Conservation (phyloP, 2,797 vertebrate genomes). For the Iguana delicatissima region DNA sequence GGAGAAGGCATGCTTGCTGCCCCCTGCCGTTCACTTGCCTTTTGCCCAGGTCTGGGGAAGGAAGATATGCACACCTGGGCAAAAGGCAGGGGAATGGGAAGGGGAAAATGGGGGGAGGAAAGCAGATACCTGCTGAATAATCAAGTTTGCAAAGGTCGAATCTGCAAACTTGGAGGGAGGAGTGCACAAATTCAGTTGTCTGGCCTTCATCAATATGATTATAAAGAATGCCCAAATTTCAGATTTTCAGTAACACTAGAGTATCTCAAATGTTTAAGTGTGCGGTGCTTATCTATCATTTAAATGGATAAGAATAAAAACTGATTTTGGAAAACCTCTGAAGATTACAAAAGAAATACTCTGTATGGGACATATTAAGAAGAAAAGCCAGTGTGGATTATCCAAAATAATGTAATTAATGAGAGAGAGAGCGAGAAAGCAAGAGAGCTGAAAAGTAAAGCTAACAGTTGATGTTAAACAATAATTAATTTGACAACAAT, state of each 20-base stretch:
- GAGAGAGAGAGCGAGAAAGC: too few relatives aligned
- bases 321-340: not conserved
- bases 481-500: constrained; percentile 42
- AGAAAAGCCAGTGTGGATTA: not conserved
- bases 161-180: too few relatives aligned
- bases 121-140: too few relatives aligned
- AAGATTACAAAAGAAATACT: not conserved
- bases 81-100: too few relatives aligned
- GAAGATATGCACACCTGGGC: too few relatives aligned
- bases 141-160: too few relatives aligned
- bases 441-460: constrained; percentile 36
- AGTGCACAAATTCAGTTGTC: not conserved
- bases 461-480: constrained; percentile 13
- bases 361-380: not conserved
- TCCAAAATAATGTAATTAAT: not conserved
- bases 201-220: not conserved
- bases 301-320: constrained; percentile 38
- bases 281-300: not conserved
- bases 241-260: not conserved
- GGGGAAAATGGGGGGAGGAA: too few relatives aligned
- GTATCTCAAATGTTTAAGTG: not conserved
- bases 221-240: not conserved
- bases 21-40: too few relatives aligned
- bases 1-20: too few relatives aligned
- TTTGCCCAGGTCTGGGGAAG: too few relatives aligned